A percentile compares a stretch with the other conserved stretches of the same genome.
These are phyloP conservation scores for Nudaria mundana DNA, from an alignment of 2,888 invertebrate species.

Conservation along the genomic window DNA sequence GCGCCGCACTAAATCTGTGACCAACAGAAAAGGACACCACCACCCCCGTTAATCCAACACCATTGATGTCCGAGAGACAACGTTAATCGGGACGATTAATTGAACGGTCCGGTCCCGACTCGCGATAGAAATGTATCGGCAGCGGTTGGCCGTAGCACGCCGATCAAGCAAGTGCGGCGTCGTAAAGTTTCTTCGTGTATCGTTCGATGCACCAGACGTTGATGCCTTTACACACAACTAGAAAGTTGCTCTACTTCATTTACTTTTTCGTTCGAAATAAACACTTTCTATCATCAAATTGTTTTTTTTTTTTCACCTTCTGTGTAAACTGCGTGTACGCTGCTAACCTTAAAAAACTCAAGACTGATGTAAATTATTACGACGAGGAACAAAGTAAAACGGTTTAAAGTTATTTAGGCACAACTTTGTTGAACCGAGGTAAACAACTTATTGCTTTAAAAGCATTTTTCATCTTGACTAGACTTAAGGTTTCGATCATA, in stretches of 20 bases:
- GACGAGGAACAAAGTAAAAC: no score
- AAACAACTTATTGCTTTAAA: no score
- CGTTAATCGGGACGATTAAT: slow-evolving; percentile 77
- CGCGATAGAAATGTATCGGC: slow-evolving; percentile 73
- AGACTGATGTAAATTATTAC: no score
- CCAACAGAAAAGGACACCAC: slow-evolving; percentile 75
- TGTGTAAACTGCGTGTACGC: no score
- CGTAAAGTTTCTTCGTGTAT: slow-evolving; percentile 81
- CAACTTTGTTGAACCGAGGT: no score
- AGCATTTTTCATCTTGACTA: no score
- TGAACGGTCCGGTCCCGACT: slow-evolving; percentile 63
- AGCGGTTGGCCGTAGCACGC: slow-evolving; percentile 65
- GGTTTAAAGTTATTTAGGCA: no score
- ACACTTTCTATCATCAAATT: no score
- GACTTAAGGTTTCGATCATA: no score
- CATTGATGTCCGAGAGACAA: slow-evolving; percentile 73
- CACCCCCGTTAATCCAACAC: slow-evolving; percentile 73
- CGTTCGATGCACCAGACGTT: slow-evolving; percentile 80
- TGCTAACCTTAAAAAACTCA: no score
- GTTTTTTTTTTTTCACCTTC: no score
- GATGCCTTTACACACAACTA: slow-evolving; percentile 57
- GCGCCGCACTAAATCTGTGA: slow-evolving; percentile 80
- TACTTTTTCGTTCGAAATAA: no score
- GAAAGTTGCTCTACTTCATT: slow-evolving; percentile 62
- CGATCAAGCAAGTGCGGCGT: slow-evolving; percentile 75